phyloP scores from a whole-genome alignment of 1,140 invertebrate genomes.

The Leptopilina clavipes region DNA sequence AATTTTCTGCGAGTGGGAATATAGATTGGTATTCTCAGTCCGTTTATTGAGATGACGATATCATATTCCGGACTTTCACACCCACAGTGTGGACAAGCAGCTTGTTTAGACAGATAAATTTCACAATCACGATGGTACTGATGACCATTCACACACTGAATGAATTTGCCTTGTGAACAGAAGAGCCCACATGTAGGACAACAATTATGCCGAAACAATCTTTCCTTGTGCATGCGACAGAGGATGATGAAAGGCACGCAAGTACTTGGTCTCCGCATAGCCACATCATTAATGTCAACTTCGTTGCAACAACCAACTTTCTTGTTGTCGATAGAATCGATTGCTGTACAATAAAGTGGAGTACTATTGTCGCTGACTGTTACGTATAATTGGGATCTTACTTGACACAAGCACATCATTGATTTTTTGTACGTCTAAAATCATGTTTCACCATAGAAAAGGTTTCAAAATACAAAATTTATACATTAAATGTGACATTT shows the following conservation, averaged over 20 bases:
- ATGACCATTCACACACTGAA: constrained; percentile 82
- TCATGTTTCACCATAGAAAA: constrained; percentile 31
- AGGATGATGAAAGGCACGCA: constrained; percentile 89
- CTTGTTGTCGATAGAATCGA: constrained; percentile 86
- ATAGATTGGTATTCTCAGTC: constrained; percentile 77
- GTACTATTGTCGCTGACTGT: constrained; percentile 70
- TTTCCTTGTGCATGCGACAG: constrained; percentile 86
- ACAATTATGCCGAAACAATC: constrained; percentile 88
- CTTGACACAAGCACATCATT: constrained; percentile 73
- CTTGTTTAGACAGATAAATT: constrained; percentile 75
- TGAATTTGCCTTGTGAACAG: constrained; percentile 90
- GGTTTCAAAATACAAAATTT: background rate
- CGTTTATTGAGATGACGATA: constrained; percentile 78
- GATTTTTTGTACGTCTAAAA: constrained; percentile 66
- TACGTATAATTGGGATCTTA: constrained; percentile 72
- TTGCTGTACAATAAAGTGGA: constrained; percentile 79
- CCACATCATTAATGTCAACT: constrained; percentile 76
- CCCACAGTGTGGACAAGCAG: constrained; percentile 87
- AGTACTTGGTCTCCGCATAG: constrained; percentile 84
- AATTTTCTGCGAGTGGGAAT: constrained; percentile 74
- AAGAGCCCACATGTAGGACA: constrained; percentile 94
- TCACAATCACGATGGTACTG: constrained; percentile 85
- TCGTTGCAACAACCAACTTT: constrained; percentile 88
- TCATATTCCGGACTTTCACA: constrained; percentile 76
- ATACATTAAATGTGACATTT: constrained; percentile 5